Evolutionary conservation across 2,797 vertebrate species (phyloP).

Genomic region (Hafferia zeledoni): DNA sequence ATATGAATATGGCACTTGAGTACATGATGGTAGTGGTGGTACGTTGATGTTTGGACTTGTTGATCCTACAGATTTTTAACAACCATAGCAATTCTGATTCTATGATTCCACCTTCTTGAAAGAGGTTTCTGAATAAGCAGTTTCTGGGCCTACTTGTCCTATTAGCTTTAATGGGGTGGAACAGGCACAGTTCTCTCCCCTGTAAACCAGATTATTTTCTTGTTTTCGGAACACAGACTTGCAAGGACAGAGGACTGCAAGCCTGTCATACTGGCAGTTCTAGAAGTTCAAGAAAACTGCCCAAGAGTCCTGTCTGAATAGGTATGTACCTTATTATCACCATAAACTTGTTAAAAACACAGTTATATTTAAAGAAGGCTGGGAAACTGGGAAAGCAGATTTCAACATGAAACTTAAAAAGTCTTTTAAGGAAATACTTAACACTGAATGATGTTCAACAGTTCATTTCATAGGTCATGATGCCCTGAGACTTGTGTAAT

Average conservation of each 20-base stretch:
- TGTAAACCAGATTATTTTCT: neutral
- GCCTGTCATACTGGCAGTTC: neutral
- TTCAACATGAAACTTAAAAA: neutral
- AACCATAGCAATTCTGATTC: neutral
- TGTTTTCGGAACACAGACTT: neutral
- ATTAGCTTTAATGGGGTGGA: neutral
- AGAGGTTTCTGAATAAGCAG: neutral
- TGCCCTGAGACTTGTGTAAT: neutral
- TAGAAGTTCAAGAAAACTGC: neutral
- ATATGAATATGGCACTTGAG: neutral
- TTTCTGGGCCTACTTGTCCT: neutral
- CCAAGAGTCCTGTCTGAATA: neutral
- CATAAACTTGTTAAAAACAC: neutral
- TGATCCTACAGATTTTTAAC: neutral
- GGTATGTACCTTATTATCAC: neutral
- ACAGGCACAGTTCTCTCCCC: neutral
- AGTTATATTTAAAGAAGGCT: neutral
- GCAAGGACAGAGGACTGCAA: neutral
- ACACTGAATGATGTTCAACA: neutral
- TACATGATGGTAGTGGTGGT: neutral
- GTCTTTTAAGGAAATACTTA: neutral
- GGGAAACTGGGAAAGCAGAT: neutral
- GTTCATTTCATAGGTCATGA: neutral
- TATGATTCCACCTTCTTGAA: neutral
- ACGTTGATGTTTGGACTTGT: neutral